phyloP scores from a whole-genome alignment of 2,113 vertebrate genomes.

The Passer domesticus region DNA sequence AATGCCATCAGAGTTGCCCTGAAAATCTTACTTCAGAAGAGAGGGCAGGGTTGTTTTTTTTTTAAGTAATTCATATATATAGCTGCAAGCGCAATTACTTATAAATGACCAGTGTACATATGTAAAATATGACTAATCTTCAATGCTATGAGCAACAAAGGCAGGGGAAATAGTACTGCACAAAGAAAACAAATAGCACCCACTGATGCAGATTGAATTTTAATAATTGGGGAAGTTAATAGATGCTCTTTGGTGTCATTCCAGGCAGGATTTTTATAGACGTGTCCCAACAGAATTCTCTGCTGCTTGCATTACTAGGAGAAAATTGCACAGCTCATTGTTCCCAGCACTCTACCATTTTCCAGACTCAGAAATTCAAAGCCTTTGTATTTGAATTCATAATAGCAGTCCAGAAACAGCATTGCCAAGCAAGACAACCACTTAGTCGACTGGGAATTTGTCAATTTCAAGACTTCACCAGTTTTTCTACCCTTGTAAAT shows the following conservation, averaged over 20 bases:
- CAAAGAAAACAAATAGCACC: background rate
- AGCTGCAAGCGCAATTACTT: background rate
- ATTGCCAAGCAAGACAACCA: background rate
- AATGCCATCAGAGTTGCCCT: background rate
- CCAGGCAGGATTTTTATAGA: background rate
- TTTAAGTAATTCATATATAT: background rate
- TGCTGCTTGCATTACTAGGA: background rate
- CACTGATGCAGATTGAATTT: background rate
- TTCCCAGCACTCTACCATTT: background rate
- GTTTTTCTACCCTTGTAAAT: background rate
- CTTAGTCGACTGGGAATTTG: background rate
- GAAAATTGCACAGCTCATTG: slow-evolving; percentile 4
- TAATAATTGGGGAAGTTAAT: background rate
- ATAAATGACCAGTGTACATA: background rate
- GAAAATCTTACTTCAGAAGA: background rate
- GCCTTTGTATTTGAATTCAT: background rate
- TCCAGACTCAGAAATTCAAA: background rate
- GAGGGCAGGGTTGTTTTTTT: background rate
- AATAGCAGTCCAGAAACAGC: background rate
- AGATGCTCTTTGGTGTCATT: background rate
- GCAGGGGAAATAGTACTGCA: background rate
- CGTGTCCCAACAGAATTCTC: background rate
- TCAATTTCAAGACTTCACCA: background rate
- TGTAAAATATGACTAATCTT: background rate
- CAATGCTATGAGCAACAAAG: background rate